phyloP scores from a whole-genome alignment of 2,888 invertebrate species.

The Elmis aenea region DNA sequence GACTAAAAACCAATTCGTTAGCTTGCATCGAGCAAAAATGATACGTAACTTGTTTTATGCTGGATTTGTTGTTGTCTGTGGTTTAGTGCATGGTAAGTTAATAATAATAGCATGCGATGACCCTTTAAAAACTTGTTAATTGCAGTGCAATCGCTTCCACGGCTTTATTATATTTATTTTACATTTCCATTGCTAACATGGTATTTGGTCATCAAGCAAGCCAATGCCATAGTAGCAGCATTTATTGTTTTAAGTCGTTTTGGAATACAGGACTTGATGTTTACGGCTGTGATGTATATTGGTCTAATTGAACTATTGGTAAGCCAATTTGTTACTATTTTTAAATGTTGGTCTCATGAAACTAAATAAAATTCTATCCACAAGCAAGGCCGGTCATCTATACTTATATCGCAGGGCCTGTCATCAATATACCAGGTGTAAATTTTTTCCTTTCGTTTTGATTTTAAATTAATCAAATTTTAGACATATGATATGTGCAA shows the following conservation, averaged over 20 bases:
- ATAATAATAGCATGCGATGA: neutral
- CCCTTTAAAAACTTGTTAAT: conserved; percentile 16
- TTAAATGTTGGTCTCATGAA: too few species aligned
- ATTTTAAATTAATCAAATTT: too few species aligned
- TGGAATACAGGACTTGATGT: too few species aligned
- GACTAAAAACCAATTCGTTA: too few species aligned
- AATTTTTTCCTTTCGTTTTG: too few species aligned
- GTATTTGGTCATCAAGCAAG: conserved; percentile 36
- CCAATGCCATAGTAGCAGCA: conserved; percentile 28
- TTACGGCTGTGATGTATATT: conserved; percentile 39
- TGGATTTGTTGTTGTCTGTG: conserved; percentile 26
- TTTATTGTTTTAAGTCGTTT: conserved; percentile 2
- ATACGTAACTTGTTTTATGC: too few species aligned
- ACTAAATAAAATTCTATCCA: too few species aligned
- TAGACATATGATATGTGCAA: too few species aligned
- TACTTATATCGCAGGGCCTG: too few species aligned
- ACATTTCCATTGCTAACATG: conserved; percentile 59
- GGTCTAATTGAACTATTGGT: conserved; percentile 55
- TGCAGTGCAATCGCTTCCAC: conserved; percentile 42
- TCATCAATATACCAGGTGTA: too few species aligned
- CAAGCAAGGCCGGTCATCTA: too few species aligned
- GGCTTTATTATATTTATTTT: conserved; percentile 62
- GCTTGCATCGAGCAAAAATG: too few species aligned
- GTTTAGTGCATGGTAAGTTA: conserved; percentile 23
- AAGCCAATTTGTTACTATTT: conserved; percentile 26